Evolutionary conservation across 2,797 vertebrate species (phyloP).

Genomic region (Cebuella pygmaea): DNA sequence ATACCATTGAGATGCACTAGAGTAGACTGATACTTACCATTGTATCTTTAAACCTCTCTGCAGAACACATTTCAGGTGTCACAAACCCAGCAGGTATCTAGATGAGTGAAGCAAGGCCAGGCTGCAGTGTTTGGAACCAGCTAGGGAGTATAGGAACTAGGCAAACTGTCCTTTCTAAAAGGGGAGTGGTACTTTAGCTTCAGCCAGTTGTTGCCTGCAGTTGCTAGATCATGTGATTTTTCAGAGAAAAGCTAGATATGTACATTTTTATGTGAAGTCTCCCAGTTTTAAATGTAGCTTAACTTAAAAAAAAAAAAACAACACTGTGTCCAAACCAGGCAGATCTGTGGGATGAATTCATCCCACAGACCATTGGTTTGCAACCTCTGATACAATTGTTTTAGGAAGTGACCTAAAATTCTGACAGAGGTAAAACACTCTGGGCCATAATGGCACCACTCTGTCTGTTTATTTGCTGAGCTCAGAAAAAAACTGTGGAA

Average conservation of each 20-base stretch:
- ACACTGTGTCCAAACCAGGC: not conserved
- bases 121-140: not conserved
- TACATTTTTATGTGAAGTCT: slow-evolving; percentile 30
- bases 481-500: slow-evolving; percentile 22
- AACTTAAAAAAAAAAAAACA: not conserved
- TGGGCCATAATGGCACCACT: not conserved
- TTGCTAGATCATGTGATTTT: slow-evolving; percentile 26
- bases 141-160: not conserved
- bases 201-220: not conserved
- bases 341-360: slow-evolving; percentile 28
- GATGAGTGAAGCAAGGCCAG: not conserved
- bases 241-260: slow-evolving; percentile 9
- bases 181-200: not conserved
- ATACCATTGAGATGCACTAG: not conserved
- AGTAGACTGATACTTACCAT: not conserved
- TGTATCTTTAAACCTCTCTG: not conserved
- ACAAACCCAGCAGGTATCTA: not conserved
- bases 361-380: slow-evolving; percentile 42
- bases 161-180: slow-evolving; percentile 7
- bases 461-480: slow-evolving; percentile 47
- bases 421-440: slow-evolving; percentile 40
- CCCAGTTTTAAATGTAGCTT: slow-evolving; percentile 38
- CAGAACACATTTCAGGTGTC: not conserved
- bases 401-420: slow-evolving; percentile 64
- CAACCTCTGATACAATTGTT: slow-evolving; percentile 56